Evolutionary conservation across 2,888 invertebrate species (phyloP).

Genomic region (Enoplolaimus lenunculus): DNA sequence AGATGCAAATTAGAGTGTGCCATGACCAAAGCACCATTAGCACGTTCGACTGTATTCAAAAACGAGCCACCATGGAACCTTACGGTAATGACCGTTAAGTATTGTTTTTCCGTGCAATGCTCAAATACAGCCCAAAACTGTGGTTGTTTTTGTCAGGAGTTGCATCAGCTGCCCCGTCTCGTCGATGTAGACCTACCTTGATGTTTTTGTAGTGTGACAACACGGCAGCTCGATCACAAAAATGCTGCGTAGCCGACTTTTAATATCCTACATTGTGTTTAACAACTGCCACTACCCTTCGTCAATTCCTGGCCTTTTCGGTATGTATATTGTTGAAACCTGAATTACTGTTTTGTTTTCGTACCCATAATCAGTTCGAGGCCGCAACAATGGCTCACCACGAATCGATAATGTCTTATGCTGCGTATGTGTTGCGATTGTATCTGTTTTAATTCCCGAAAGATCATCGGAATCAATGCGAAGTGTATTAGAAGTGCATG

Average conservation of each 20-base stretch:
- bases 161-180: not conserved
- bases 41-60: not conserved
- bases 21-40: not conserved
- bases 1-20: not conserved
- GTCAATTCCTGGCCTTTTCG: not conserved
- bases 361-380: not conserved
- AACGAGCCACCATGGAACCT: not conserved
- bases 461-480: not conserved
- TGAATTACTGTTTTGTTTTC: not conserved
- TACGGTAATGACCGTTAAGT: not conserved
- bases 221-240: not conserved
- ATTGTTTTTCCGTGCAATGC: not conserved
- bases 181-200: not conserved
- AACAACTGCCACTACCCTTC: not conserved
- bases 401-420: not conserved
- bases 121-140: not conserved
- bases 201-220: not conserved
- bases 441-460: not conserved
- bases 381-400: not conserved
- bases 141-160: too few species aligned
- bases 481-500: not conserved
- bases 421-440: not conserved
- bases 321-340: not conserved
- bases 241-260: not conserved
- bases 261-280: not conserved